Percentiles rank a stretch among this genome's conserved stretches.
phyloP scores from a whole-genome alignment of 2,113 vertebrate species.

The Cololabis saira region DNA sequence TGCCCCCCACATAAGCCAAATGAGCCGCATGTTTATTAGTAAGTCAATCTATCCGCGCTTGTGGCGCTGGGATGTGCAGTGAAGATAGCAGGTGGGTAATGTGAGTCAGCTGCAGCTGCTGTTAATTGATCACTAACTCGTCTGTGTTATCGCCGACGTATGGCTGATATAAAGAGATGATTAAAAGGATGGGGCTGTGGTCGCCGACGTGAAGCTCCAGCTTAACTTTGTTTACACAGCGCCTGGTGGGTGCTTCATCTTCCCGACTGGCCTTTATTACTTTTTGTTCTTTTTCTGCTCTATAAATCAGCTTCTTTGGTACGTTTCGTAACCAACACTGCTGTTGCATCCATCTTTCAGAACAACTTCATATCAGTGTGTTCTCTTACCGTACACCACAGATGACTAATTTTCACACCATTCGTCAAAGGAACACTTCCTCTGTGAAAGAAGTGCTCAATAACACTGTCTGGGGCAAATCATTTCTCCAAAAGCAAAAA shows the following conservation, averaged over 20 bases:
- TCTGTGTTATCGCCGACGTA: constrained; percentile 37
- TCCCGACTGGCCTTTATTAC: constrained; percentile 28
- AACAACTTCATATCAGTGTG: constrained; percentile 13
- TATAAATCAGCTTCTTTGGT: constrained; percentile 14
- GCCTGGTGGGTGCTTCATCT: constrained; percentile 33
- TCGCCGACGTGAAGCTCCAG: constrained; percentile 10
- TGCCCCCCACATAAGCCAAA: constrained; percentile 27
- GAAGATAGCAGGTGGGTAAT: constrained; percentile 39
- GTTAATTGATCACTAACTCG: constrained; percentile 50
- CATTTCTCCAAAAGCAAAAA: no score
- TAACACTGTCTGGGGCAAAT: no score
- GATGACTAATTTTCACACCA: neutral
- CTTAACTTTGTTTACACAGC: constrained; percentile 47
- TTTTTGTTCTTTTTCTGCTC: constrained; percentile 28
- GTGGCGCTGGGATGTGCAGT: constrained; percentile 10
- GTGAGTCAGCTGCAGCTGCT: constrained; percentile 36
- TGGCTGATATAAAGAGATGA: constrained; percentile 36
- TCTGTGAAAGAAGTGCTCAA: constrained; percentile 20
- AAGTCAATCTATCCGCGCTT: constrained; percentile 18
- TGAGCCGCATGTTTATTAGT: constrained; percentile 32
- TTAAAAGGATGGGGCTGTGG: constrained; percentile 37
- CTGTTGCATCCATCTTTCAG: constrained; percentile 8
- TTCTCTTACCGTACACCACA: neutral
- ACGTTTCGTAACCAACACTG: neutral
- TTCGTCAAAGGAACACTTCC: constrained; percentile 8